phyloP scores from a whole-genome alignment of 2,113 vertebrate genomes.

The Bufo bufo region DNA sequence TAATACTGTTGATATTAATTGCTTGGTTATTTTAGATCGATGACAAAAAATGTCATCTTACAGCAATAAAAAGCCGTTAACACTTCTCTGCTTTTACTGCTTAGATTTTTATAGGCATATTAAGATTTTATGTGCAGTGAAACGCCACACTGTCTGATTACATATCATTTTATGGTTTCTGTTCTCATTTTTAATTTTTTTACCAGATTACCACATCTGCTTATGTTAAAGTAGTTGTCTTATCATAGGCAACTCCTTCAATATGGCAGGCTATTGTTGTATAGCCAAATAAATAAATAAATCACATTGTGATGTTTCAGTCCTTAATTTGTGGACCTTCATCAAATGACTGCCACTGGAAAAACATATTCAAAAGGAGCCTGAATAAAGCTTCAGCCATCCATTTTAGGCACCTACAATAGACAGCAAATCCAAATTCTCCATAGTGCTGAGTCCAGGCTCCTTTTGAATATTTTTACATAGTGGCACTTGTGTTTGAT shows the following conservation, averaged over 20 bases:
- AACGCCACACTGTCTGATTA: slow-evolving; percentile 20
- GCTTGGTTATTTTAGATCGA: slow-evolving; percentile 73
- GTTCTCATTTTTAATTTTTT: not conserved
- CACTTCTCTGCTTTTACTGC: slow-evolving; percentile 6
- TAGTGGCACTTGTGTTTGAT: too few species aligned
- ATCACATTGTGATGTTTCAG: too few species aligned
- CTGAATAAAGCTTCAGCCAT: too few species aligned
- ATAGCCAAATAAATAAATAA: too few species aligned
- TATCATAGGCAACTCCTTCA: not conserved
- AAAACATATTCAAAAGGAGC: too few species aligned
- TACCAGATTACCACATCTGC: not conserved
- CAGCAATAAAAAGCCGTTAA: slow-evolving; percentile 40
- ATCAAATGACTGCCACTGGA: too few species aligned
- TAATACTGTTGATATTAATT: slow-evolving; percentile 76
- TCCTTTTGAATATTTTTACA: too few species aligned
- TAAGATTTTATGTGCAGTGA: not conserved
- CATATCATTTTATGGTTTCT: not conserved
- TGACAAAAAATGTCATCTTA: slow-evolving; percentile 63
- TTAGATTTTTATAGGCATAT: slow-evolving; percentile 37
- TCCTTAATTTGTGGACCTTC: too few species aligned
- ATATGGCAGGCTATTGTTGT: not conserved
- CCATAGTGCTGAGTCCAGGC: too few species aligned
- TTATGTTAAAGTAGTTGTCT: not conserved
- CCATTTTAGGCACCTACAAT: too few species aligned
- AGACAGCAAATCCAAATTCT: too few species aligned